Conservation (phyloP, 2,797 vertebrate species). For the Notolabrus celidotus region DNA sequence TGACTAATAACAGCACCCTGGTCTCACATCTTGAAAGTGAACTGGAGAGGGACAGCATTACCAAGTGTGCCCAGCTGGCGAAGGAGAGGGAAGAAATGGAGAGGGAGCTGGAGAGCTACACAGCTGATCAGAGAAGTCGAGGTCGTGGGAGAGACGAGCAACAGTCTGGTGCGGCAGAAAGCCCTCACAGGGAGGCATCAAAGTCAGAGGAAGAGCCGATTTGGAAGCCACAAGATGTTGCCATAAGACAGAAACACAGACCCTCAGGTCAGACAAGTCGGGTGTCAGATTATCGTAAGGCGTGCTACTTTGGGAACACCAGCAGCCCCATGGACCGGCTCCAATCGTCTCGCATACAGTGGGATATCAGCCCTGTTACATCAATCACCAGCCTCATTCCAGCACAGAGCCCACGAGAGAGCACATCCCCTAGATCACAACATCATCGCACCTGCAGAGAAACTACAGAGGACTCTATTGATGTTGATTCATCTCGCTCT, state of each 20-base stretch:
- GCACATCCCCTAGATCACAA: constrained; percentile 42
- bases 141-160: constrained; percentile 44
- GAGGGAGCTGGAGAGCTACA: constrained; percentile 77
- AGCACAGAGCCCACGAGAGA: constrained; percentile 59
- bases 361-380: constrained; percentile 87
- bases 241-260: constrained; percentile 79
- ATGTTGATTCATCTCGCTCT: constrained; percentile 65
- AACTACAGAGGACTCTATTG: constrained; percentile 61
- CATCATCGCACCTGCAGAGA: constrained; percentile 43
- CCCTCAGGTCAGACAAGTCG: constrained; percentile 72
- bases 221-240: constrained; percentile 85
- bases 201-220: constrained; percentile 74
- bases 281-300: constrained; percentile 81
- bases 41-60: constrained; percentile 72
- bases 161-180: constrained; percentile 52
- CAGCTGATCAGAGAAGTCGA: constrained; percentile 54
- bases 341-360: constrained; percentile 76
- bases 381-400: constrained; percentile 79
- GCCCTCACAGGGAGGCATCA: constrained; percentile 53
- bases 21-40: constrained; percentile 78
- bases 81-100: constrained; percentile 84
- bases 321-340: constrained; percentile 85
- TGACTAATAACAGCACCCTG: constrained; percentile 76
- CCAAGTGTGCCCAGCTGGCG: constrained; percentile 78
- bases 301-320: constrained; percentile 86